phyloP scores from a whole-genome alignment of 2,797 vertebrate genomes.

The Triplophysa yarkandensis region DNA sequence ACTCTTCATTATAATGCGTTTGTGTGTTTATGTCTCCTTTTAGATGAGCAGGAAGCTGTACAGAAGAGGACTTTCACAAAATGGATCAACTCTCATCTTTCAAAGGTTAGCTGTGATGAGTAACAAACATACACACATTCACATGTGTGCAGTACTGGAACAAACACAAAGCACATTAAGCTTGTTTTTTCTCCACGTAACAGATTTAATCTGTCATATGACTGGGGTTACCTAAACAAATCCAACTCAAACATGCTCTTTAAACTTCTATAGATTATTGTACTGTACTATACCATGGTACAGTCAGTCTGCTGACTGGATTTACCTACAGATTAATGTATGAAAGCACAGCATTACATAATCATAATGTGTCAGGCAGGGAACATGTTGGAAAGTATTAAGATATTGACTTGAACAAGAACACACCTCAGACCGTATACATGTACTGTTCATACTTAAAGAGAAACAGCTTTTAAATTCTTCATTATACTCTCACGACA shows the following conservation, averaged over 20 bases:
- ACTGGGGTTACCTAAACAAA: neutral
- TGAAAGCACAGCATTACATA: neutral
- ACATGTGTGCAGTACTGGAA: neutral
- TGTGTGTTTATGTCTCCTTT: conserved; percentile 50
- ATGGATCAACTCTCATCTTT: conserved; percentile 99
- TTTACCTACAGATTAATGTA: conserved; percentile 55
- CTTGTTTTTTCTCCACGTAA: conserved; percentile 1
- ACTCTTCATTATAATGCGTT: conserved; percentile 46
- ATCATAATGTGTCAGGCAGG: conserved; percentile 1
- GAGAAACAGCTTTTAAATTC: too few species aligned
- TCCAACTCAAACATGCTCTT: conserved; percentile 8
- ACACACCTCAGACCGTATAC: too few species aligned
- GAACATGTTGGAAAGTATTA: neutral
- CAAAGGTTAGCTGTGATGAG: conserved; percentile 81
- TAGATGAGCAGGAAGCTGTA: conserved; percentile 97
- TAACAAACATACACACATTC: conserved; percentile 20
- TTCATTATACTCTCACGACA: too few species aligned
- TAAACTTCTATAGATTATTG: conserved; percentile 38
- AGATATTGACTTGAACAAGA: too few species aligned
- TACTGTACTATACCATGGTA: neutral
- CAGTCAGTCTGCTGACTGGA: conserved; percentile 65
- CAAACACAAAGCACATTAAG: neutral
- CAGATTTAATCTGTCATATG: conserved; percentile 41
- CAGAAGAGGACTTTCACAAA: conserved; percentile 99
- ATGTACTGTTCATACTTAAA: too few species aligned